A percentile compares a stretch with the other conserved stretches of the same genome.
phyloP scores from a whole-genome alignment of 2,797 vertebrate genomes.

The Acridotheres tristis region DNA sequence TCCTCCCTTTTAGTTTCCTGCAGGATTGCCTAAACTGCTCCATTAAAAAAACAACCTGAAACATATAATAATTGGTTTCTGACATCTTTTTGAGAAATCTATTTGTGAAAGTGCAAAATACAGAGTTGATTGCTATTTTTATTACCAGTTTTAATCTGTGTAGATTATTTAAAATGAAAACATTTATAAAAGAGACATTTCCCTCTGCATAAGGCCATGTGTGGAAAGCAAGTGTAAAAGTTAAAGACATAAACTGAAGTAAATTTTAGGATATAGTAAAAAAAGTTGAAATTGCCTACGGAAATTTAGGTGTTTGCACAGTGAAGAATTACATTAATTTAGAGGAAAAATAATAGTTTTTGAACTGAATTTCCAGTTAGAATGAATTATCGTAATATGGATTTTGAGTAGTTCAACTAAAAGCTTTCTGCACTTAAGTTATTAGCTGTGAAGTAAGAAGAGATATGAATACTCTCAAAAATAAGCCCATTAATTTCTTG shows the following conservation, averaged over 20 bases:
- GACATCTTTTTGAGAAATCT: background rate
- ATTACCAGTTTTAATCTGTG: background rate
- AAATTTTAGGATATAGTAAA: background rate
- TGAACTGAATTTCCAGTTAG: background rate
- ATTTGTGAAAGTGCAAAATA: background rate
- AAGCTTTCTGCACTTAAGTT: background rate
- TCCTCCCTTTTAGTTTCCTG: background rate
- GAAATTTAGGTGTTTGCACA: background rate
- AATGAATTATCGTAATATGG: background rate
- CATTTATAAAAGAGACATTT: background rate
- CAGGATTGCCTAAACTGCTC: background rate
- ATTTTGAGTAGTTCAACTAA: background rate
- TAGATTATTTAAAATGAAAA: background rate
- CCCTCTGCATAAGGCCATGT: rapidly evolving
- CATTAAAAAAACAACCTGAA: background rate
- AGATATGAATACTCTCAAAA: background rate
- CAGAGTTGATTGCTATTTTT: background rate
- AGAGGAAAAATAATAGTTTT: background rate
- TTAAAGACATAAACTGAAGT: background rate
- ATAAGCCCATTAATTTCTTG: background rate
- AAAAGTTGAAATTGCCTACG: background rate
- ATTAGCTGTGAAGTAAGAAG: background rate
- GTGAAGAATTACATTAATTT: background rate
- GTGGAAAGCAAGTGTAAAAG: background rate
- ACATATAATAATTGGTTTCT: background rate